phyloP scores from a whole-genome alignment of 2,113 vertebrate species.

The Oncorhynchus gorbuscha region DNA sequence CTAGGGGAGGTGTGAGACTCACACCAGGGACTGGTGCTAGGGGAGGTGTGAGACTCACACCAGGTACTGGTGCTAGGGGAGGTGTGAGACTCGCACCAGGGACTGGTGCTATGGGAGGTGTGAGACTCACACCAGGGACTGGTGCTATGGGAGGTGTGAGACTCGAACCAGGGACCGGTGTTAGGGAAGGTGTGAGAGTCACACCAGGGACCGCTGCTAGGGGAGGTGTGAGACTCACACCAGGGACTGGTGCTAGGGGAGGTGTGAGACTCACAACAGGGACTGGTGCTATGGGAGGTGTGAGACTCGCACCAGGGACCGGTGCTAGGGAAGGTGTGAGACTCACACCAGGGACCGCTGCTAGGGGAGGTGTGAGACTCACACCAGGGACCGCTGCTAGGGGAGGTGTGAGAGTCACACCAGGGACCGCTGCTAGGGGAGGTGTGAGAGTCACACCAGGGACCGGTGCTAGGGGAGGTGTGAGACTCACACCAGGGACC shows the following conservation, averaged over 20 bases:
- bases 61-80: no score
- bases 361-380: no score
- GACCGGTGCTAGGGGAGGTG: no score
- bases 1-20: background rate
- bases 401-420: no score
- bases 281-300: background rate
- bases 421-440: no score
- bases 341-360: background rate
- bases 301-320: slow-evolving; percentile 26
- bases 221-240: background rate
- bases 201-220: no score
- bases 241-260: no score
- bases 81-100: slow-evolving; percentile 31
- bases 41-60: background rate
- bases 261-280: background rate
- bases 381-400: no score
- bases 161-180: background rate
- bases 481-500: background rate
- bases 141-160: background rate
- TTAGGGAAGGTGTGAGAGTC: background rate
- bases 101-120: background rate
- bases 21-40: no score
- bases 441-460: no score
- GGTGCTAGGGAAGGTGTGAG: background rate
- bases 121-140: background rate